phyloP scores from a whole-genome alignment of 2,888 invertebrate species.

The Strigamia transsilvanica region DNA sequence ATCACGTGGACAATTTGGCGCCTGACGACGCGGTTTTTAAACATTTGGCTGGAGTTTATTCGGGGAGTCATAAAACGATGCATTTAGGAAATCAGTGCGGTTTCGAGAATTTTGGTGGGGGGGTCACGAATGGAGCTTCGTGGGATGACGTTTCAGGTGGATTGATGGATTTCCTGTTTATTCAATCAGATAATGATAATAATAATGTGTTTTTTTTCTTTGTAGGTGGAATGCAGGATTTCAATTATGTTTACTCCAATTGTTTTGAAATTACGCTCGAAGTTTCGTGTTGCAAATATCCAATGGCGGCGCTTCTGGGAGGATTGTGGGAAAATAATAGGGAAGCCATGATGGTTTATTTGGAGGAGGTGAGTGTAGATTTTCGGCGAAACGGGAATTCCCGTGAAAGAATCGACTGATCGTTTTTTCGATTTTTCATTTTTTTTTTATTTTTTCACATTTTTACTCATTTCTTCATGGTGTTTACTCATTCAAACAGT shows the following conservation, averaged over 20 bases:
- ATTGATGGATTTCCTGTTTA: neutral
- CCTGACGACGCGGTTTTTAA: conserved; percentile 86
- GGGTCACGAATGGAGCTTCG: conserved; percentile 89
- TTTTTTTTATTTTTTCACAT: too few species aligned
- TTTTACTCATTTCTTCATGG: too few species aligned
- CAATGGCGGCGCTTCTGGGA: conserved; percentile 62
- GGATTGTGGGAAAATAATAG: conserved; percentile 67
- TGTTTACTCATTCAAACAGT: too few species aligned
- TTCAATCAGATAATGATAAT: neutral
- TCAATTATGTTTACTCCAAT: conserved; percentile 68
- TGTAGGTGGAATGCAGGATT: conserved; percentile 69
- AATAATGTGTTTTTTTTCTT: conserved; percentile 57
- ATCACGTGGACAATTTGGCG: conserved; percentile 70
- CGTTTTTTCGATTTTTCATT: too few species aligned
- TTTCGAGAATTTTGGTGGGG: conserved; percentile 75
- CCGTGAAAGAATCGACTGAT: too few species aligned
- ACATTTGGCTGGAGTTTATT: conserved; percentile 78
- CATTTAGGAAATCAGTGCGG: conserved; percentile 72
- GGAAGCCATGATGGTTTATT: conserved; percentile 66
- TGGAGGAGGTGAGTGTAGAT: conserved; percentile 66
- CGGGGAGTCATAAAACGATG: conserved; percentile 80
- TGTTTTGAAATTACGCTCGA: conserved; percentile 69
- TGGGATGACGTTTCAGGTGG: conserved; percentile 88
- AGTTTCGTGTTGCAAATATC: conserved; percentile 68
- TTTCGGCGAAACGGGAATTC: too few species aligned